A percentile compares a stretch with the other conserved stretches of the same genome.
Conservation (phyloP, 2,113 vertebrate genomes). For the Campylomormyrus tamandua region DNA sequence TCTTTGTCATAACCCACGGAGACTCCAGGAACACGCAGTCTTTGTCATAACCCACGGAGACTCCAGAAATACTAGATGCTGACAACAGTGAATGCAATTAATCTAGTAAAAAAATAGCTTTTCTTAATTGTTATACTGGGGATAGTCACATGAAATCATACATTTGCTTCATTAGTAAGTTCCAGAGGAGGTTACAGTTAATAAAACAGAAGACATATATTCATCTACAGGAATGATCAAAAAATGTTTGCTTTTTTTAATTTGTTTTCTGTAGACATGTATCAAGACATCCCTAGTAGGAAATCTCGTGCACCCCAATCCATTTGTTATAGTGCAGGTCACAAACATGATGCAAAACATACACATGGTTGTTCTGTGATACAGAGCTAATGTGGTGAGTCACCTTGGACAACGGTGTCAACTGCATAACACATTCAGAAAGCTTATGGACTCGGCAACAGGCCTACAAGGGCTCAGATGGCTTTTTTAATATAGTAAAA, state of each 20-base stretch:
- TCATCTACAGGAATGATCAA: too few species aligned
- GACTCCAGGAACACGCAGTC: too few species aligned
- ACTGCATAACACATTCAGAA: neutral
- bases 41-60: too few species aligned
- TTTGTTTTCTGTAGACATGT: neutral
- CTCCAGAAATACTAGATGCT: neutral
- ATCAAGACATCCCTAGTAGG: neutral
- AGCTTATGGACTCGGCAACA: neutral
- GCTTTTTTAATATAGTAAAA: conserved; percentile 25
- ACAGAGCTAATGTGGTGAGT: neutral
- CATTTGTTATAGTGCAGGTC: neutral
- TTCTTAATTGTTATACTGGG: neutral
- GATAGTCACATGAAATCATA: neutral
- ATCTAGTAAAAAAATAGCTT: neutral
- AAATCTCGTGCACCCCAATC: neutral
- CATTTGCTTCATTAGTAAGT: neutral
- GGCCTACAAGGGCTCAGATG: neutral
- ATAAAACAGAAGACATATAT: neutral
- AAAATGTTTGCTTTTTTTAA: neutral
- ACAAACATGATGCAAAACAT: neutral
- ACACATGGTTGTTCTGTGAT: neutral
- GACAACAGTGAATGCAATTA: neutral
- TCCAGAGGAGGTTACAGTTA: neutral
- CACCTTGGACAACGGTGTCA: neutral
- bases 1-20: too few species aligned